Evolutionary conservation across 2,888 invertebrate species (phyloP).

Genomic region (Antheraea yamamai): DNA sequence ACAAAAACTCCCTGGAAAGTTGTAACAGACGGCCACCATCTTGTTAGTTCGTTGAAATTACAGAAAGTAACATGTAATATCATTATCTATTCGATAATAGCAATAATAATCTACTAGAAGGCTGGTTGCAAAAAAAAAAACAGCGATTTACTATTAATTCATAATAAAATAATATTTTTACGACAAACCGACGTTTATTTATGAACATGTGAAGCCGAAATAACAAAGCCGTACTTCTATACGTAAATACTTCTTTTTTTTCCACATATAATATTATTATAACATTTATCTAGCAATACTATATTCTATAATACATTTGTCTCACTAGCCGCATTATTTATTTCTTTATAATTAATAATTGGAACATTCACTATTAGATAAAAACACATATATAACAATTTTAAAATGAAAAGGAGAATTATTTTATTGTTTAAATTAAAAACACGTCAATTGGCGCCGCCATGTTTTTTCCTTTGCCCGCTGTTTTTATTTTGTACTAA

Average conservation of each 20-base stretch:
- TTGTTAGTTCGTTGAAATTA: too few relatives aligned
- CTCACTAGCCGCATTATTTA: conserved; percentile 9
- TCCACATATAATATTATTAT: background rate
- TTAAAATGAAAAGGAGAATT: background rate
- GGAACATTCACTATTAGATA: background rate
- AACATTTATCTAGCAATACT: conserved; percentile 16
- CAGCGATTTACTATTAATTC: too few relatives aligned
- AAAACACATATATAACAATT: background rate
- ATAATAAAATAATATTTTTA: too few relatives aligned
- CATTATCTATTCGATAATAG: too few relatives aligned
- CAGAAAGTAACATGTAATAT: too few relatives aligned
- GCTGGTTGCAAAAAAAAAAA: too few relatives aligned
- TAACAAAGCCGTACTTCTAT: background rate
- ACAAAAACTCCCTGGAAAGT: too few relatives aligned
- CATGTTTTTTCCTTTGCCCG: background rate
- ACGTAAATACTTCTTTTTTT: background rate
- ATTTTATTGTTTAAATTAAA: too few relatives aligned
- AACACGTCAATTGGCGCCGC: background rate
- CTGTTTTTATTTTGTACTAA: background rate
- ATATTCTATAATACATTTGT: conserved; percentile 2
- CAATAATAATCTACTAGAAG: too few relatives aligned
- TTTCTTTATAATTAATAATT: conserved; percentile 2
- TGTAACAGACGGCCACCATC: too few relatives aligned
- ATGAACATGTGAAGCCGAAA: background rate
- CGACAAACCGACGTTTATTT: too few relatives aligned